Base-by-base conservation (phyloP, 2,113 vertebrate species). In the Hippocampus abdominalis region DNA sequence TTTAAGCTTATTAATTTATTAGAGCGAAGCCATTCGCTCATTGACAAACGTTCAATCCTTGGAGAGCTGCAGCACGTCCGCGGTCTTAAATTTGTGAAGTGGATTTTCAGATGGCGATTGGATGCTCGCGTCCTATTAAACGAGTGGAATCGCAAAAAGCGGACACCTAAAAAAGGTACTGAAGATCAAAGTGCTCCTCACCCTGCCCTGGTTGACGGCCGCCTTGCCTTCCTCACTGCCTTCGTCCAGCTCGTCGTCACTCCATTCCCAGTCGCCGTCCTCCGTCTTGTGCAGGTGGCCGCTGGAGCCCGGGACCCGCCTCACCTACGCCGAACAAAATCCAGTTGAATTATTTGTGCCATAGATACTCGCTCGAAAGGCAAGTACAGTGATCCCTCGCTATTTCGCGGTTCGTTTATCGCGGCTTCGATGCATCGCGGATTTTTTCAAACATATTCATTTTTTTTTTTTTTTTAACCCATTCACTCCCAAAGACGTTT, bases 221-320 rank as follows among this genome's bases (percentile, higher is more conserved):
- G 95, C 95, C 83, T 95, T 96, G 64, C 94, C 95, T 86, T 98
- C 97, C 74, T 97, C 94, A 0, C 95, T 98, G 76, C 93, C 93
- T 69, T 96, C 96, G 51, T 98, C 96, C 92, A 98, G 92, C 89
- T 98, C 97, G 3, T 99, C 95, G 10, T 99, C 97, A 29, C 97
- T 99, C 97, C 97, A 99, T 86, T 99, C 97, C 97, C 97, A 99
- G 78, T 98, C 97, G 21, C 97, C 97, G 49, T 98, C 96, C 84
- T 96, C 97, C 0, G 95, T 99, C 90, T 98, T 99, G 89, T 99
- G 96, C 64, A 99, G 92, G 80, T 98, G 97, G 65, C 97, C 97
- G 5, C 97, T 99, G 62, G 97, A 99, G 76, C 97, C 97, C 0
- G 97, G 97, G 46, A 98, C 96, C 85, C 97, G 93, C 77, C 95